Evolutionary conservation across 2,797 vertebrate species (phyloP), one percentile per base, ranked within the genome.

Genomic region (Hydrocynus forskahlii): DNA sequence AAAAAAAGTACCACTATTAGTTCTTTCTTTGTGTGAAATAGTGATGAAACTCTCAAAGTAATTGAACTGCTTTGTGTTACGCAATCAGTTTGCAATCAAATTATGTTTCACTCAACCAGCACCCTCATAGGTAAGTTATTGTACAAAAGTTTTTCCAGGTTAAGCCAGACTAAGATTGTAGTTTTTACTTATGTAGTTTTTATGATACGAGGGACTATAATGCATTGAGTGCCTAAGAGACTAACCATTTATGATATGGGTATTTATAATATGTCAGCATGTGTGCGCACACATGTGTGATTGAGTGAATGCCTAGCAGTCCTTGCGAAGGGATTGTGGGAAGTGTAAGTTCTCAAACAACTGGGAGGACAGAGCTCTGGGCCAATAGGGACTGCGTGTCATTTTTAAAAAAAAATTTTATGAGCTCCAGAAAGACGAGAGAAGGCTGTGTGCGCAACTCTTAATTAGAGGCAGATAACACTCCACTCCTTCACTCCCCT

Each of bases 391-490:
- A 84, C 85, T 67, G 76, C 86, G 50, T 60, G 59, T 87, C 88
- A 90, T 88, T 88, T 90, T 29, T n/a, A n/a, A n/a, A n/a, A n/a
- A n/a, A n/a, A n/a, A n/a, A n/a, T 45, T 93, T 94, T 91, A 94
- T 91, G 90, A 90, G 86, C 66, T 86, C 84, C 86, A 88, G 71
- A 75, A 86, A 90, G 93, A 94, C 83, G 78, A 89, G 92, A 91
- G 91, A 91, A 91, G 87, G 90, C 93, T 93, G 72, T 62, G 60
- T 17, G 38, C n/a, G 13, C 76, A 86, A 86, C 87, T 90, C 87
- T 91, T 92, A 92, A 93, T 93, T 95, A 93, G 86, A 90, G 76
- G 69, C 80, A 75, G 92, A 92, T 93, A 92, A 91, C 59, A 72
- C 78, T 71, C 52, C 64, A 60, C 57, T 74, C 77, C 73, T 69